Percentiles rank a stretch among this genome's conserved stretches.
These are phyloP conservation scores for Bombus impatiens DNA, from an alignment of 1,140 invertebrate genomes.

Conservation along the genomic window DNA sequence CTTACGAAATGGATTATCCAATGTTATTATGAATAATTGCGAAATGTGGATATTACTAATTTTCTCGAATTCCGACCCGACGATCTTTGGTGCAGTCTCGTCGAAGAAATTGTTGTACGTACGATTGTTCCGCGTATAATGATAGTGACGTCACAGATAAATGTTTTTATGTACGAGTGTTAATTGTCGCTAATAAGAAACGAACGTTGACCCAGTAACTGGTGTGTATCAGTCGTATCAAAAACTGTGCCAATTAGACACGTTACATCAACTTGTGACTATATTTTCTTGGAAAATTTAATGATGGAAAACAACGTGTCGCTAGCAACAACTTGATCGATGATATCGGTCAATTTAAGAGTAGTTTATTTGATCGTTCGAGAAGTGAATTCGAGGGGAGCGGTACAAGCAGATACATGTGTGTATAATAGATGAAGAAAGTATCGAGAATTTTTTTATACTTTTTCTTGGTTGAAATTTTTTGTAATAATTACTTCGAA, in stretches of 20 bases:
- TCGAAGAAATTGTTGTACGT: constrained; percentile 14
- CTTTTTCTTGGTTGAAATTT: neutral
- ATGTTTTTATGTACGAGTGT: constrained; percentile 60
- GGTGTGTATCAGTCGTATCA: constrained; percentile 28
- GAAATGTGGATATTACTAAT: neutral
- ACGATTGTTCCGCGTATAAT: constrained; percentile 48
- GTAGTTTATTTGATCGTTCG: neutral
- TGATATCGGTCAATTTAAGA: neutral
- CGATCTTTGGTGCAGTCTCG: neutral
- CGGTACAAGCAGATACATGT: too few relatives aligned
- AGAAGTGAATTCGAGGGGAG: neutral
- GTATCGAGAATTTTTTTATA: neutral
- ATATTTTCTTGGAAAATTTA: neutral
- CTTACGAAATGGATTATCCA: too few relatives aligned
- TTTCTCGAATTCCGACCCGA: neutral
- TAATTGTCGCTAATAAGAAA: constrained; percentile 62
- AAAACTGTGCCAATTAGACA: constrained; percentile 50
- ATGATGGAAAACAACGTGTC: neutral
- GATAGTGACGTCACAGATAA: constrained; percentile 58
- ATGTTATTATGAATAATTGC: too few relatives aligned
- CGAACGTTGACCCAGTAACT: constrained; percentile 62
- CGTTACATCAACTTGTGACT: constrained; percentile 30
- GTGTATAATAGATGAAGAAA: too few relatives aligned
- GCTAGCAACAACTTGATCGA: neutral
- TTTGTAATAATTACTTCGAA: neutral